Percentiles rank a stretch among this genome's conserved stretches.
Evolutionary conservation across 2,888 invertebrate genomes (phyloP).

Genomic region (Augiades crinisus): DNA sequence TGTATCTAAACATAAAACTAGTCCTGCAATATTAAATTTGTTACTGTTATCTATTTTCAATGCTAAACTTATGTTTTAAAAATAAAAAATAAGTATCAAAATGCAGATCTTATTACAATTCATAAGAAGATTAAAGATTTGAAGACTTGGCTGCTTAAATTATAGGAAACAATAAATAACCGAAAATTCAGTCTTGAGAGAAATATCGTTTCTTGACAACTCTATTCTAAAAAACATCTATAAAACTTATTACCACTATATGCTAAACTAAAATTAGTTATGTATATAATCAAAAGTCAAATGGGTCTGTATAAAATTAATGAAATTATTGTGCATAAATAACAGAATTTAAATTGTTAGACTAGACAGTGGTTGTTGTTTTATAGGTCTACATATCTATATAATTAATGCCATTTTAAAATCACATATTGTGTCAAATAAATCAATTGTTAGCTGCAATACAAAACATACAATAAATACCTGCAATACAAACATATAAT

Average conservation of each 20-base stretch:
- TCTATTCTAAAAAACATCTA: constrained; percentile 4
- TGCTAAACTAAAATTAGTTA: constrained; percentile 7
- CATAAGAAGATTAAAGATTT: neutral
- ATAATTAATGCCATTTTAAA: neutral
- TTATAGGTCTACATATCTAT: neutral
- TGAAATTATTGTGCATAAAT: constrained; percentile 5
- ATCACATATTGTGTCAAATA: neutral
- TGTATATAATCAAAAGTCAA: neutral
- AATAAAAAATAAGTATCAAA: too few relatives aligned
- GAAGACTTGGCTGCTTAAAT: neutral
- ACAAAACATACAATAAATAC: neutral
- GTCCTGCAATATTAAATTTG: neutral
- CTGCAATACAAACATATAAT: constrained; percentile 2
- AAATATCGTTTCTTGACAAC: constrained; percentile 6
- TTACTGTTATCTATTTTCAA: neutral
- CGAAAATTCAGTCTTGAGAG: constrained; percentile 19
- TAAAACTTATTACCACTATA: constrained; percentile 4
- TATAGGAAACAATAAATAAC: neutral
- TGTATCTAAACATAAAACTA: neutral
- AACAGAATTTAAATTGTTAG: neutral
- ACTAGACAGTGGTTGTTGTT: neutral
- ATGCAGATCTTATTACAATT: neutral
- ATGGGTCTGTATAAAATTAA: neutral
- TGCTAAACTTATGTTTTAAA: too few relatives aligned
- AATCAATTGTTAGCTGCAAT: neutral